Conservation (phyloP, 2,888 invertebrate species). For the Idaea aversata region DNA sequence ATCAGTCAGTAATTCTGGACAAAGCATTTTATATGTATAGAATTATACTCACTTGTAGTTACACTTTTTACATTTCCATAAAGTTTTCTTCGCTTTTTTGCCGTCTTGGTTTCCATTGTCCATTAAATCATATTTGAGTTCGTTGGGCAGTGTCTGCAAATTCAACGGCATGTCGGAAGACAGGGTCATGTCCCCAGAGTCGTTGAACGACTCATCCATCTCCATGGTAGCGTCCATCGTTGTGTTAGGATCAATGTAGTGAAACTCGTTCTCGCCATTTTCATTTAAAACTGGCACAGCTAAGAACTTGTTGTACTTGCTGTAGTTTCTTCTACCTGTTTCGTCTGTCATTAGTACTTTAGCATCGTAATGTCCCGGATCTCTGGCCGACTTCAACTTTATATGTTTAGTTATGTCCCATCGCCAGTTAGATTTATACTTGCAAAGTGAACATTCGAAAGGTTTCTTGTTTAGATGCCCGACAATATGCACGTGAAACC, state of each 20-base stretch:
- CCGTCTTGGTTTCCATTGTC: conserved; percentile 53
- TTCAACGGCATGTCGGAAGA: conserved; percentile 81
- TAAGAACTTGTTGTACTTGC: conserved; percentile 94
- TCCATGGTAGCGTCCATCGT: conserved; percentile 67
- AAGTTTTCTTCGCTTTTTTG: conserved; percentile 83
- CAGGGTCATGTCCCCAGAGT: conserved; percentile 59
- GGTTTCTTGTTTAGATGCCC: conserved; percentile 96
- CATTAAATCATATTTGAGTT: conserved; percentile 48
- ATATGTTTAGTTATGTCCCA: conserved; percentile 99
- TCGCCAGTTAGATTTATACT: conserved; percentile 96
- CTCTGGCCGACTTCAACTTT: conserved; percentile 91
- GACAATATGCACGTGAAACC: conserved; percentile 96
- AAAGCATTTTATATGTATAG: neutral
- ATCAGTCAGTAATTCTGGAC: no score
- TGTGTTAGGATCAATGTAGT: conserved; percentile 64
- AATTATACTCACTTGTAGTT: conserved; percentile 86
- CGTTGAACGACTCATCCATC: conserved; percentile 74
- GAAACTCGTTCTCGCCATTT: conserved; percentile 74
- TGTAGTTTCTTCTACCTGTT: conserved; percentile 93
- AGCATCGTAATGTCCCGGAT: conserved; percentile 89
- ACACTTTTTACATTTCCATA: conserved; percentile 95
- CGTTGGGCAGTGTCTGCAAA: conserved; percentile 68
- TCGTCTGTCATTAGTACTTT: conserved; percentile 95
- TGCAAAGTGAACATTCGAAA: conserved; percentile 96
- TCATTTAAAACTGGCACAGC: conserved; percentile 82